Evolutionary conservation across 2,113 vertebrate species (phyloP).

Genomic region (Prunella fulvescens): DNA sequence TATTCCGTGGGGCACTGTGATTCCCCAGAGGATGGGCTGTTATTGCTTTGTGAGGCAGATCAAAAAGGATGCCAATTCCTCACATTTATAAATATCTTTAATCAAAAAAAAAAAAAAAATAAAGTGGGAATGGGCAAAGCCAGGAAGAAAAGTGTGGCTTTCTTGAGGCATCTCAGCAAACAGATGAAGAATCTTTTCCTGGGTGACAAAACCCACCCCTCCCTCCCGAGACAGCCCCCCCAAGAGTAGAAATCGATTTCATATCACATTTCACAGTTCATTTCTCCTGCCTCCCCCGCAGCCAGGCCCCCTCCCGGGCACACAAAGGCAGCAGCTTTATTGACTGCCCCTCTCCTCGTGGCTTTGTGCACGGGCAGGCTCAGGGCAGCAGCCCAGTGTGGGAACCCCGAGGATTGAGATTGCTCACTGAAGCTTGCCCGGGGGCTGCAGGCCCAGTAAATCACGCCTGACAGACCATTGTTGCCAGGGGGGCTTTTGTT

Average conservation of each 20-base stretch:
- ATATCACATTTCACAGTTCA: conserved; percentile 67
- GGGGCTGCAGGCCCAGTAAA: conserved; percentile 57
- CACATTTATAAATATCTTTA: accelerated
- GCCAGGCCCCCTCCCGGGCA: conserved; percentile 43
- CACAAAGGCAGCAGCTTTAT: conserved; percentile 71
- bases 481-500: conserved; percentile 25
- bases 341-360: conserved; percentile 55
- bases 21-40: neutral
- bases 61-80: neutral
- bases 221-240: neutral
- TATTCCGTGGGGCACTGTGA: neutral
- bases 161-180: neutral
- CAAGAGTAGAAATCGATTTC: conserved; percentile 68
- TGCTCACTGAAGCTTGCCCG: conserved; percentile 65
- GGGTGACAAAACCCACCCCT: neutral
- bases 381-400: conserved; percentile 44
- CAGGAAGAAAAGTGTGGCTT: neutral
- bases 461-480: conserved; percentile 73
- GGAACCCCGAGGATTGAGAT: conserved; percentile 51
- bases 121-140: neutral
- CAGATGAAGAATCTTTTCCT: neutral
- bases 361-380: conserved; percentile 58
- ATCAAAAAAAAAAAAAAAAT: neutral
- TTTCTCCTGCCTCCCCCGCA: conserved; percentile 37
- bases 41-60: accelerated